Evolutionary conservation across 2,888 invertebrate species (phyloP).

Genomic region (Maniola hyperantus): DNA sequence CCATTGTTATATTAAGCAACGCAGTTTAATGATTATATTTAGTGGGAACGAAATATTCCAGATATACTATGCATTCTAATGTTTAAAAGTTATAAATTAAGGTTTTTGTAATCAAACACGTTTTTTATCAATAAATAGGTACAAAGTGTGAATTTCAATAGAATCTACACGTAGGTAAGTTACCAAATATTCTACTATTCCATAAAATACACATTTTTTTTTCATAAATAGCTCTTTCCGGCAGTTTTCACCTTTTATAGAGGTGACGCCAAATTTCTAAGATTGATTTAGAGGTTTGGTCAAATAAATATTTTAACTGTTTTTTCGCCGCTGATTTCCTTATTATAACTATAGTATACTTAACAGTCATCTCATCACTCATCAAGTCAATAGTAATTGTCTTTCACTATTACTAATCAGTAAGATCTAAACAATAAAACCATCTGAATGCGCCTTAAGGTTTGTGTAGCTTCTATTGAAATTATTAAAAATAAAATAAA

Average conservation of each 20-base stretch:
- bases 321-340: too few relatives aligned
- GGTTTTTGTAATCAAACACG: neutral
- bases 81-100: conserved; percentile 1
- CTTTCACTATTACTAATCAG: neutral
- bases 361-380: too few relatives aligned
- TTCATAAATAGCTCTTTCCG: neutral
- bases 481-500: too few relatives aligned
- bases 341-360: too few relatives aligned
- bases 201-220: neutral
- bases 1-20: neutral
- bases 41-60: conserved; percentile 1
- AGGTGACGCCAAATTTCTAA: too few relatives aligned
- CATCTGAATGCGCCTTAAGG: neutral
- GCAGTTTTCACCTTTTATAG: neutral
- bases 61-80: conserved; percentile 4
- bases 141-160: neutral
- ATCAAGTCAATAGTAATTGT: neutral
- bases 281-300: too few relatives aligned
- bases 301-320: too few relatives aligned
- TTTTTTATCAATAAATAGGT: neutral
- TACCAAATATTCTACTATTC: neutral
- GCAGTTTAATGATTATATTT: too few relatives aligned
- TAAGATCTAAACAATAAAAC: neutral
- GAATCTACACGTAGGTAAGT: neutral
- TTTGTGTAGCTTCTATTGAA: neutral